Percentiles rank a stretch among this genome's conserved stretches.
These are phyloP conservation scores for Megastigmus dorsalis DNA, from an alignment of 2,888 invertebrate genomes.

Conservation along the genomic window DNA sequence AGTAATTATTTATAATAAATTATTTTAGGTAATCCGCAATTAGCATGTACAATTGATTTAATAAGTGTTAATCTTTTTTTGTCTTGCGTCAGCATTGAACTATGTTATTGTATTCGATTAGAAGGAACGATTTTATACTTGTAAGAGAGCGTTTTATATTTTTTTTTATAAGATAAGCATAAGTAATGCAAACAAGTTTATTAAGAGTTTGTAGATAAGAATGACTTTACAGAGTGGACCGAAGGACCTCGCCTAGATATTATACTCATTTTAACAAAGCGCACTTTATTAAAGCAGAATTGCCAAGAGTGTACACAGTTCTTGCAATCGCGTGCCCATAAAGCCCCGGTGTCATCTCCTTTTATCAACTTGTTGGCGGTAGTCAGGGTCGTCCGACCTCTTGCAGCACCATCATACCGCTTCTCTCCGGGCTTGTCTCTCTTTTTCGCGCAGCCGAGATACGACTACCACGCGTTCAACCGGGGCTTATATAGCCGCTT, in stretches of 20 bases:
- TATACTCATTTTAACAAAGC: slow-evolving; percentile 39
- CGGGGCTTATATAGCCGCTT: background rate
- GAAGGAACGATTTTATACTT: background rate
- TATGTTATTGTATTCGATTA: slow-evolving; percentile 5
- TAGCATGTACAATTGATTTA: slow-evolving; percentile 21
- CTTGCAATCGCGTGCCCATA: background rate
- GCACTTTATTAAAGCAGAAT: slow-evolving; percentile 29
- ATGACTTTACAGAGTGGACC: background rate
- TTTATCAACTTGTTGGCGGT: background rate
- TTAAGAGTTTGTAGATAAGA: slow-evolving; percentile 1
- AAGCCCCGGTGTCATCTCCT: background rate
- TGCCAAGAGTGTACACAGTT: background rate
- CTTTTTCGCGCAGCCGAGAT: slow-evolving; percentile 1
- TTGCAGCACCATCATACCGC: background rate
- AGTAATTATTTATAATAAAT: background rate
- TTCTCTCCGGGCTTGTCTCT: slow-evolving; percentile 4
- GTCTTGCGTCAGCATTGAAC: background rate
- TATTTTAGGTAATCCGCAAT: background rate
- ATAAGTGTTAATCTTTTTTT: background rate
- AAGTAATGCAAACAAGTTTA: background rate
- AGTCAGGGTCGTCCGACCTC: background rate
- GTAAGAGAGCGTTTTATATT: background rate
- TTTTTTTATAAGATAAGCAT: background rate
- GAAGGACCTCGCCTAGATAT: background rate
- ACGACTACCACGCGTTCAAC: slow-evolving; percentile 2